phyloP scores from a whole-genome alignment of 2,113 vertebrate genomes.

The Ceyx melanurus region DNA sequence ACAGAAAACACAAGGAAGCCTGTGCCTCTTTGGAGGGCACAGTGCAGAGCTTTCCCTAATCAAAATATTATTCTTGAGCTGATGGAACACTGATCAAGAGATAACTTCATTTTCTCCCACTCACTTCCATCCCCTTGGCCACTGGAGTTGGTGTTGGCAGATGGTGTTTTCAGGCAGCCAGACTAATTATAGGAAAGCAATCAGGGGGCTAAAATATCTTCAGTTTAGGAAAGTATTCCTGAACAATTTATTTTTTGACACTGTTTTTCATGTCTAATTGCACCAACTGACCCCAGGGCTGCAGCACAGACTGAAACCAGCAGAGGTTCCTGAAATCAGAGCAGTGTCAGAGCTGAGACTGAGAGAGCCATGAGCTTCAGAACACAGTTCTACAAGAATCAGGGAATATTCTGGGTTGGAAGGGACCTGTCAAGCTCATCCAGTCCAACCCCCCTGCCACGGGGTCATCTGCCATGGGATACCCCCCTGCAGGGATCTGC shows the following conservation, averaged over 20 bases:
- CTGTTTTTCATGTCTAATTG: neutral
- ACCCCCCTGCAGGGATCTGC: too few relatives aligned
- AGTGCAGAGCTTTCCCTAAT: neutral
- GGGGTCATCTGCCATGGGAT: too few relatives aligned
- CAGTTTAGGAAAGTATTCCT: neutral
- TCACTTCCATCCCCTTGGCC: neutral
- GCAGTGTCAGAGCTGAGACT: neutral
- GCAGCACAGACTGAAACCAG: neutral
- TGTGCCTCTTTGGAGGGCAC: neutral
- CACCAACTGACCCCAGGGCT: neutral
- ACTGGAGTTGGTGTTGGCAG: neutral
- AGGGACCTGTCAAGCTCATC: neutral
- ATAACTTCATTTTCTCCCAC: neutral
- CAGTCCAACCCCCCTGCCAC: neutral
- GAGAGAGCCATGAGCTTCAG: neutral
- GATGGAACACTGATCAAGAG: neutral
- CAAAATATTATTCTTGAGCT: slow-evolving; percentile 2
- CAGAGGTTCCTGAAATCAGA: neutral
- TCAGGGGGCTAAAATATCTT: neutral
- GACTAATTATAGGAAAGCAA: neutral
- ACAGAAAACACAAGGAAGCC: neutral
- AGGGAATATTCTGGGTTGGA: neutral
- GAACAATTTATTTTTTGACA: neutral
- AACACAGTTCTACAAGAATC: neutral
- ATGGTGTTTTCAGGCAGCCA: neutral